Base-by-base conservation (phyloP, 2,797 vertebrate genomes). In the Lutjanus campechanus region DNA sequence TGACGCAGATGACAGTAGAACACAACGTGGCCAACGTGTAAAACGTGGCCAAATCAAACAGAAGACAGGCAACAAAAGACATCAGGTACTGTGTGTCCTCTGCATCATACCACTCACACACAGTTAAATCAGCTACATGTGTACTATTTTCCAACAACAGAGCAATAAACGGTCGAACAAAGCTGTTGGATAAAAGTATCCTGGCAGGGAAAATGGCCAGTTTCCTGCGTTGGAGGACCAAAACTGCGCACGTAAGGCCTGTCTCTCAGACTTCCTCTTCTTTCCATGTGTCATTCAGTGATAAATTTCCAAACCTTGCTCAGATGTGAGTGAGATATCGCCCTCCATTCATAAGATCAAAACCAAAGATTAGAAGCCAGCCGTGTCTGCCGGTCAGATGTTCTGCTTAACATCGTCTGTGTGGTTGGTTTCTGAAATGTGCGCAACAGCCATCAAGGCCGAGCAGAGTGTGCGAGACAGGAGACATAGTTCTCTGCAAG, bases 331-430 rank as follows among this genome's bases (percentile, higher is more conserved):
- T 86, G 76, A 87, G 77, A 78, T 72, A 63, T 54, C 78, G 73
- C 72, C 85, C 81, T 85, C 69, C 79, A 81, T 78, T 85, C 73
- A 77, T 60, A 55, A 83, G 84, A 91, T 90, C 81, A 89, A 92
- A 90, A 79, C 70, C 16, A 19, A 49, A 53, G 58, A 49, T 69
- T 1, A 19, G 36, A 73, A 19, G 51, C 63, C 84, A 86, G 87
- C 22, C 3, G 58, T 3, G 86, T 90, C 91, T 93, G 90, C 80
- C 68, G 61, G 29, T 93, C 91, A 91, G 84, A 94, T 92, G 92
- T 90, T 69, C 71, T 72, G 87, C 63, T 62, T 70, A 80, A 85
- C 56, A 56, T 82, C 72, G 67, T 67, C 53, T 75, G 22, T 69
- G 71, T 40, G 66, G 69, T 81, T 17, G 36, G 20, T 56, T 81